Percentiles rank a stretch among this genome's conserved stretches.
These are phyloP conservation scores for Chrysocyon brachyurus DNA, from an alignment of 2,797 vertebrate genomes.

Conservation along the genomic window DNA sequence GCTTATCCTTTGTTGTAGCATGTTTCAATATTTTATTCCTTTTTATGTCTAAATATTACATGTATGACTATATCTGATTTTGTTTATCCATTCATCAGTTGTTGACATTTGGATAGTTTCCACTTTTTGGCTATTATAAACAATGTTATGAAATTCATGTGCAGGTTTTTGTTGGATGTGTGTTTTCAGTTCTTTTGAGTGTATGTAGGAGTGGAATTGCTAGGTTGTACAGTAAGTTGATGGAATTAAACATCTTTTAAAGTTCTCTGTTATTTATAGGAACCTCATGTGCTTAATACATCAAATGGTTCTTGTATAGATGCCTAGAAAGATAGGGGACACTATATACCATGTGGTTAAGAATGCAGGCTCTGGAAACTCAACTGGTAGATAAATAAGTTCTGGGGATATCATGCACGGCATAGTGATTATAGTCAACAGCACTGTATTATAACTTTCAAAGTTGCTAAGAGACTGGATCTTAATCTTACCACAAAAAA, in stretches of 20 bases:
- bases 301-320: background rate
- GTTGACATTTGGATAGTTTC: constrained; percentile 5
- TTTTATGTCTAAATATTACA: background rate
- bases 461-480: constrained; percentile 50
- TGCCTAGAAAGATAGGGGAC: background rate
- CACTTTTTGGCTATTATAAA: background rate
- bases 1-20: background rate
- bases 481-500: constrained; percentile 44
- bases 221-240: background rate
- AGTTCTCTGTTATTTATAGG: constrained; percentile 14
- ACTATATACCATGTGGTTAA: background rate
- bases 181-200: constrained; percentile 20
- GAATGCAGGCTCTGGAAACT: background rate
- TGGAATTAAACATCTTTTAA: constrained; percentile 21
- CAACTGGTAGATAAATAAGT: background rate
- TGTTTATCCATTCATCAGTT: constrained; percentile 1
- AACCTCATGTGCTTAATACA: background rate
- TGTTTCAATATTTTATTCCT: background rate
- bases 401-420: background rate
- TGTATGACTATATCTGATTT: background rate
- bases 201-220: background rate
- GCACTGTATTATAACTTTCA: constrained; percentile 16
- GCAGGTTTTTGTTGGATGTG: background rate
- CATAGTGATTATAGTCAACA: constrained; percentile 42
- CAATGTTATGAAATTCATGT: background rate